These are phyloP conservation scores for Rhadina sibilatrix DNA, from an alignment of 2,113 vertebrate genomes.

Conservation along the genomic window DNA sequence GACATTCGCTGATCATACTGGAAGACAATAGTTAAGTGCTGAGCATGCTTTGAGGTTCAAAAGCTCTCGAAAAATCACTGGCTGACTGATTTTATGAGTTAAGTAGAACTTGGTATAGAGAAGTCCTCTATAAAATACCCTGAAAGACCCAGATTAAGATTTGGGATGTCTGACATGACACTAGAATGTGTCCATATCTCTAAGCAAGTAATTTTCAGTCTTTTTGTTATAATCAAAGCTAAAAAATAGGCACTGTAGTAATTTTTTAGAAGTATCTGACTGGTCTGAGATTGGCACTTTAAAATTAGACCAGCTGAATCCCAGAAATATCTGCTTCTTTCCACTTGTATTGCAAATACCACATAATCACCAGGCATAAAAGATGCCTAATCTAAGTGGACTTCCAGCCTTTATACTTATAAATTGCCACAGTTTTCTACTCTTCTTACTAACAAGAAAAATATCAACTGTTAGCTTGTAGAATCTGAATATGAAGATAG, in stretches of 20 bases:
- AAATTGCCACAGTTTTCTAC: background rate
- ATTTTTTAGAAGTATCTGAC: background rate
- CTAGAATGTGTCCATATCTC: background rate
- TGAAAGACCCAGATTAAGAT: background rate
- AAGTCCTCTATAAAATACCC: background rate
- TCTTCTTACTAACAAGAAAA: background rate
- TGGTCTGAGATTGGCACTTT: background rate
- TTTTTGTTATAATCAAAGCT: background rate
- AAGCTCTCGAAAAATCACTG: no score
- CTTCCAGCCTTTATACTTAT: background rate
- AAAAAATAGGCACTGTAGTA: background rate
- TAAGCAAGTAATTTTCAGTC: background rate
- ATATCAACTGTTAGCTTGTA: background rate
- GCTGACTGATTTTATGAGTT: background rate
- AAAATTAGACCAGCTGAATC: background rate
- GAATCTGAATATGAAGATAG: background rate
- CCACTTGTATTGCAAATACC: background rate
- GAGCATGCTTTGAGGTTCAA: background rate
- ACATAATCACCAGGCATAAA: background rate
- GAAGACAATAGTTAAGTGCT: background rate
- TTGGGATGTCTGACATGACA: background rate
- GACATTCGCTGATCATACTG: background rate
- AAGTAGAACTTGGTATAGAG: background rate
- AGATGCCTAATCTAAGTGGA: background rate
- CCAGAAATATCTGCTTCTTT: background rate